Conservation (phyloP, 2,113 vertebrate genomes). For the Tylochromis polylepis region DNA sequence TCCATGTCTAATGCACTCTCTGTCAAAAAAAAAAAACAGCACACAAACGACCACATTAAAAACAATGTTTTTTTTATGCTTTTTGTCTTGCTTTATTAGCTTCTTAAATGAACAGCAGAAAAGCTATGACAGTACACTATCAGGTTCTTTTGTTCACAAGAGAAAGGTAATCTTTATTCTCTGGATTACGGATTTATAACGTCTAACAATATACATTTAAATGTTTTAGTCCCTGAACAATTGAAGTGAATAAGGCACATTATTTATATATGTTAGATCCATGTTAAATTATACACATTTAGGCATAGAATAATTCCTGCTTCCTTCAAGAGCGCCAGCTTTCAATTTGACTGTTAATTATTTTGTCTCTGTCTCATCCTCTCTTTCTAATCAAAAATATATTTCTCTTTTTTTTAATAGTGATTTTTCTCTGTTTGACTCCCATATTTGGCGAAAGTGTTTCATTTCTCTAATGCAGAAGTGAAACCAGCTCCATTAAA, state of each 20-base stretch:
- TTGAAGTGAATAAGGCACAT: neutral
- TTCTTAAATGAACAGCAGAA: neutral
- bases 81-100: slow-evolving; percentile 40
- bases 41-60: neutral
- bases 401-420: neutral
- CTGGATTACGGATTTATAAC: neutral
- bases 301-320: neutral
- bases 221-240: neutral
- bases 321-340: neutral
- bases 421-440: slow-evolving; percentile 47
- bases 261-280: neutral
- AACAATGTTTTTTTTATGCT: neutral
- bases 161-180: neutral
- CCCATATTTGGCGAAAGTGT: slow-evolving; percentile 45
- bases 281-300: neutral
- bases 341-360: neutral
- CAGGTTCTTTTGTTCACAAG: neutral
- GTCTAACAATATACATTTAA: neutral
- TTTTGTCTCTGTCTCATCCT: neutral
- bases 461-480: slow-evolving; percentile 64
- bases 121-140: neutral
- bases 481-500: slow-evolving; percentile 55
- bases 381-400: slow-evolving; percentile 28
- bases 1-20: neutral
- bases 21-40: neutral